Percentiles rank a stretch among this genome's conserved stretches.
These are phyloP conservation scores for Ceuthmochares aereus DNA, from an alignment of 2,113 vertebrate species.

Conservation along the genomic window DNA sequence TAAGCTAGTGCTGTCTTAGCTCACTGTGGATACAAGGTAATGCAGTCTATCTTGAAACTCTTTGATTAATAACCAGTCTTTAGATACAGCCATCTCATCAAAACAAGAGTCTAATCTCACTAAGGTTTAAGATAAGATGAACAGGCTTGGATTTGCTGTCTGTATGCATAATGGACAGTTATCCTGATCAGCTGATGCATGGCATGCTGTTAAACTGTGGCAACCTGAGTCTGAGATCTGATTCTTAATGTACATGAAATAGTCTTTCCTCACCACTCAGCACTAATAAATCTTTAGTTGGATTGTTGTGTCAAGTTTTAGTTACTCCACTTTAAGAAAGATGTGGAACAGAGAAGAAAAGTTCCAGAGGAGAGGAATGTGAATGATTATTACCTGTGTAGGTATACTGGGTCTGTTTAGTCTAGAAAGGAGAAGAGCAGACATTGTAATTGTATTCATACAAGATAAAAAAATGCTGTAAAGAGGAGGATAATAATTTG, in stretches of 20 bases:
- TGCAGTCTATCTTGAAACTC: background rate
- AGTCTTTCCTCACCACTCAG: background rate
- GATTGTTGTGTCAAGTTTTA: background rate
- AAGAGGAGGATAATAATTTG: background rate
- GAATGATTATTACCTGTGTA: conserved; percentile 52
- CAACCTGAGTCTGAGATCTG: background rate
- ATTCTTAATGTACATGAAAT: background rate
- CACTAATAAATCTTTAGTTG: background rate
- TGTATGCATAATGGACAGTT: background rate
- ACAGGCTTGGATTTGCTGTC: background rate
- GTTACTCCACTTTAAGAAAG: conserved; percentile 9
- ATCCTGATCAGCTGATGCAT: background rate
- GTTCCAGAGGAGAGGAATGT: conserved; percentile 11
- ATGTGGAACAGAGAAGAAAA: background rate
- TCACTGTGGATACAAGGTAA: background rate
- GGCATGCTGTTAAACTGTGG: background rate
- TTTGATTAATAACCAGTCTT: conserved; percentile 38
- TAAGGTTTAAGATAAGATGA: background rate
- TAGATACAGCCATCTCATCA: conserved; percentile 1
- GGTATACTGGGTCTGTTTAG: conserved; percentile 46
- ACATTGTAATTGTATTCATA: conserved; percentile 31
- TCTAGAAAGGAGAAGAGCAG: conserved; percentile 68
- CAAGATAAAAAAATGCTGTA: background rate
- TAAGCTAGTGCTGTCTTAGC: background rate
- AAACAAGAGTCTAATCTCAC: conserved; percentile 22